Base-by-base conservation (phyloP, 1,140 invertebrate species). In the Brachionus sp. region DNA sequence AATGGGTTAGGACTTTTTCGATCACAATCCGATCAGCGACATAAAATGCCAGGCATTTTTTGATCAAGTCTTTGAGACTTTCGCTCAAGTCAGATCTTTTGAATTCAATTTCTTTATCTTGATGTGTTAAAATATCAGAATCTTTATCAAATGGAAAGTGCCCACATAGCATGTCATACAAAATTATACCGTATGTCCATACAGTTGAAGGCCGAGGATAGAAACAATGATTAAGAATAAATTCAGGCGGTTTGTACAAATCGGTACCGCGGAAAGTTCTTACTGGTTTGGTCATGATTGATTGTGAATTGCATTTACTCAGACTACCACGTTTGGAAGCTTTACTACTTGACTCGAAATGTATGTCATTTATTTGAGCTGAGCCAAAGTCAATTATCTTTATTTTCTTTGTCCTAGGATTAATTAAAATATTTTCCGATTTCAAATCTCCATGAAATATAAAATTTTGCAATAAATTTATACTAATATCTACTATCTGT, bases 81-180 rank as follows among this genome's bases (percentile, higher is more conserved):
- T 75, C 70, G 29, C 70, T 75, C 33, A 75, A 75, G 44, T 75
- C 42, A 33, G n/a, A 9, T 46, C 70, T 33, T 44, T 7, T 46
- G n/a, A 75, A 75, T 46, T 75, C 77, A 12, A 64, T 64, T 25
- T 62, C 53, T 78, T 78, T 64, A 16, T 62, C 53, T 78, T 78
- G 77, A 46, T 78, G 46, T 9, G 50, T 64, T 39, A 78, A 78
- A 19, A 78, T 37, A 64, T 78, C 77, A 9, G 46, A 62, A 35
- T 78, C 77, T 57, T 57, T 78, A 23, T 78, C 77, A 19, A 78
- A 78, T 37, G 77, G 77, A 57, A 78, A 78, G 19, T 64, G 46
- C 19, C 77, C 77, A 37, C 46, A 62, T n/a, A 78, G 46, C 77
- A 78, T 78, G 39, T 78, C 77, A 42, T 78, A 78, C 35, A 78